These are phyloP conservation scores for Rhea americana DNA, from an alignment of 2,113 vertebrate species.

Conservation along the genomic window DNA sequence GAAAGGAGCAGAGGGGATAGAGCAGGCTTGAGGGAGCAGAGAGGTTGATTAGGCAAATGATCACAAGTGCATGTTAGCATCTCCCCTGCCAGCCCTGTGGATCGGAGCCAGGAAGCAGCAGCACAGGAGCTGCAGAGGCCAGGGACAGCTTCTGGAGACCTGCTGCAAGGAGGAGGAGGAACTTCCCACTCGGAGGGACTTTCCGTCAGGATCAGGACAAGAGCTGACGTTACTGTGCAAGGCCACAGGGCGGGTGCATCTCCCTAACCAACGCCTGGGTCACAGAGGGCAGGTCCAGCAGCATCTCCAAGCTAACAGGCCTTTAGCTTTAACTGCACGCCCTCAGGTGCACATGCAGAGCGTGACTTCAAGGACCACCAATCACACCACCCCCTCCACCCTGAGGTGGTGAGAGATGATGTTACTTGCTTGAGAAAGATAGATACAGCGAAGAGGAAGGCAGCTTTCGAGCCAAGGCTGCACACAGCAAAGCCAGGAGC, in stretches of 20 bases:
- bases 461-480: not conserved
- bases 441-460: not conserved
- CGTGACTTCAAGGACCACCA: rapidly evolving
- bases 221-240: rapidly evolving
- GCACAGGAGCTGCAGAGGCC: not conserved
- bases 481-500: not conserved
- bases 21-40: constrained; percentile 48
- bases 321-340: rapidly evolving
- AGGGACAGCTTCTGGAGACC: not conserved
- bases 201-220: not conserved
- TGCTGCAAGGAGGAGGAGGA: not conserved
- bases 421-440: not conserved
- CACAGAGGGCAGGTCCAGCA: rapidly evolving
- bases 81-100: not conserved
- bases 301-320: not conserved
- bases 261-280: rapidly evolving
- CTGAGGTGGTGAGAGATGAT: not conserved
- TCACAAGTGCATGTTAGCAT: constrained; percentile 29
- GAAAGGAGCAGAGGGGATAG: constrained; percentile 47
- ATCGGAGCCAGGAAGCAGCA: not conserved
- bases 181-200: not conserved
- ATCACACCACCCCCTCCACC: too few species aligned
- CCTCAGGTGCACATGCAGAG: rapidly evolving
- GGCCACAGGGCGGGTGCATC: not conserved
- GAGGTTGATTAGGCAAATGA: constrained; percentile 48